These are phyloP conservation scores for Scaptomyza graminum DNA, from an alignment of 1,140 invertebrate species.

Conservation along the genomic window DNA sequence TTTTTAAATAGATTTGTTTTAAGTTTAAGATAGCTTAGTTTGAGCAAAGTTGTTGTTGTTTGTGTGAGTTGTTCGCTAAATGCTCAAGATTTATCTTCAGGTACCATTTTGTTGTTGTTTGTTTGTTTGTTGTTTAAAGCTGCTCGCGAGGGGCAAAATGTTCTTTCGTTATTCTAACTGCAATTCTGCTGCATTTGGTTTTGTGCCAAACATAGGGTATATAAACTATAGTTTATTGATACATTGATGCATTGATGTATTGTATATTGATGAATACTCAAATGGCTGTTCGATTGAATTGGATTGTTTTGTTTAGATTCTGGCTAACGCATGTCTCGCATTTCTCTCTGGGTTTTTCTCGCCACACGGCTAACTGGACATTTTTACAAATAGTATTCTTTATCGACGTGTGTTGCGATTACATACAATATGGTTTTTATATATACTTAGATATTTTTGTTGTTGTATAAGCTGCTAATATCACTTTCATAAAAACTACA, in stretches of 20 bases:
- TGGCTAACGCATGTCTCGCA: constrained; percentile 63
- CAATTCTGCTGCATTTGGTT: constrained; percentile 42
- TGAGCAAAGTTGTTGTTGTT: constrained; percentile 72
- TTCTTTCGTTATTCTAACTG: constrained; percentile 32
- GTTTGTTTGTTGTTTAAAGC: constrained; percentile 14
- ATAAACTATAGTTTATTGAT: constrained; percentile 54
- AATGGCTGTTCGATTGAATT: constrained; percentile 37
- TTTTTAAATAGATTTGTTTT: constrained; percentile 29
- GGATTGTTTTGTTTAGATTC: constrained; percentile 32
- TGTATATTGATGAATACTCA: constrained; percentile 75
- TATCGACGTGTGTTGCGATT: constrained; percentile 26
- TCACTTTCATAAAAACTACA: constrained; percentile 76
- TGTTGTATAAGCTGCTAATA: constrained; percentile 70
- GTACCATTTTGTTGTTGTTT: constrained; percentile 70
- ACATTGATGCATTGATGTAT: constrained; percentile 54
- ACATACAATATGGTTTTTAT: constrained; percentile 45
- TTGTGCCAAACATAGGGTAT: constrained; percentile 70
- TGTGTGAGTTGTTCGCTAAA: constrained; percentile 66
- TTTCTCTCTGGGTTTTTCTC: constrained; percentile 2
- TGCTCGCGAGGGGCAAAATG: constrained; percentile 22
- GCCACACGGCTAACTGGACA: constrained; percentile 9
- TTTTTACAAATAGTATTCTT: no score
- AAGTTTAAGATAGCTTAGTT: constrained; percentile 55
- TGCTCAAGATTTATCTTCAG: constrained; percentile 77
- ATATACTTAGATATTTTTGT: no score